Conservation (phyloP, 2,113 vertebrate genomes). For the Microcebus tavaratra region DNA sequence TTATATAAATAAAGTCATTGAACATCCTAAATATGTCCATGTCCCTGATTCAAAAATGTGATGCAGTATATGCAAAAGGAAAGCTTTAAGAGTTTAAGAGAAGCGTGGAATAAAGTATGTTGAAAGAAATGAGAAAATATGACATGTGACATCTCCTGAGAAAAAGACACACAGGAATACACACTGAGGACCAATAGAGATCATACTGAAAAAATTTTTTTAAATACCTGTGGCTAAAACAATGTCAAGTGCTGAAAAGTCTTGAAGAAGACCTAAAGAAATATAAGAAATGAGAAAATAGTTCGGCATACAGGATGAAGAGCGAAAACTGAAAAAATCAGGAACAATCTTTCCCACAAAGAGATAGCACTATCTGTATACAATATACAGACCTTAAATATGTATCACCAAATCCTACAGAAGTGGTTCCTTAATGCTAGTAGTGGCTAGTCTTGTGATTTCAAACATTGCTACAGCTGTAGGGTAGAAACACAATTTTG, state of each 20-base stretch:
- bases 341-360: not conserved
- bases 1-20: not conserved
- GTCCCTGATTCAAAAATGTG: not conserved
- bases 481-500: not conserved
- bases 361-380: not conserved
- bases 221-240: not conserved
- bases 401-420: not conserved
- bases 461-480: not conserved
- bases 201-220: not conserved
- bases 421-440: not conserved
- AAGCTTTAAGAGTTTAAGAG: not conserved
- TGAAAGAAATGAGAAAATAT: not conserved
- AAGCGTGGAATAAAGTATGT: constrained; percentile 14
- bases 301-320: not conserved
- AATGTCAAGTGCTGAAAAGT: not conserved
- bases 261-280: not conserved
- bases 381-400: not conserved
- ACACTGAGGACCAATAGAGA: not conserved
- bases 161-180: not conserved
- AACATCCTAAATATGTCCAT: not conserved
- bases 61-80: not conserved
- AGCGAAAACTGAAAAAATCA: not conserved
- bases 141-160: not conserved
- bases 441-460: not conserved
- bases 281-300: not conserved